A percentile compares a stretch with the other conserved stretches of the same genome.
Evolutionary conservation across 2,888 invertebrate species (phyloP).

Genomic region (Clistopyga incitator): DNA sequence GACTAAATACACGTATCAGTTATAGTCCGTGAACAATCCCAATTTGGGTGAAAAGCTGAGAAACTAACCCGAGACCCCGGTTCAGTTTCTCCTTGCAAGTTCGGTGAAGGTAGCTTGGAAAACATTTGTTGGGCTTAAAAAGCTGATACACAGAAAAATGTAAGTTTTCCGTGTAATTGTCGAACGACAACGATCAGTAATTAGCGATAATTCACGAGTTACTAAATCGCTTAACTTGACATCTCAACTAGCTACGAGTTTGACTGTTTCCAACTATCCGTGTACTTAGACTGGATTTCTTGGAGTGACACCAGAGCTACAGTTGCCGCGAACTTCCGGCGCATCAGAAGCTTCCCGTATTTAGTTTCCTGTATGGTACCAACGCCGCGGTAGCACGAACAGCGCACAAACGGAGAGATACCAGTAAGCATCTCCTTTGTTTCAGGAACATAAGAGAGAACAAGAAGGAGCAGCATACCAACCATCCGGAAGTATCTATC

Average conservation of each 20-base stretch:
- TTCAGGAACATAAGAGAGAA: constrained; percentile 22
- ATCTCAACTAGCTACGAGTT: background rate
- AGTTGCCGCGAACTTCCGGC: constrained; percentile 36
- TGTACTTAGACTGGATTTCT: background rate
- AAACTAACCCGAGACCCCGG: too few relatives aligned
- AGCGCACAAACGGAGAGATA: constrained; percentile 38
- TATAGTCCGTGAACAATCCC: too few relatives aligned
- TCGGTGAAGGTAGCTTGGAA: too few relatives aligned
- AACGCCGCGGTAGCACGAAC: constrained; percentile 18
- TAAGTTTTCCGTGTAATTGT: too few relatives aligned
- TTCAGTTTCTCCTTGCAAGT: too few relatives aligned
- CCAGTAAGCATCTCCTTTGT: constrained; percentile 60
- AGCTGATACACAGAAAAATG: too few relatives aligned
- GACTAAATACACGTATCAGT: too few relatives aligned
- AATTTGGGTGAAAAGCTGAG: too few relatives aligned
- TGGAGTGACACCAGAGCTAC: background rate
- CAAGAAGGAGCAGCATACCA: constrained; percentile 52
- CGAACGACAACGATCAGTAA: too few relatives aligned
- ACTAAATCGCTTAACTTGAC: background rate
- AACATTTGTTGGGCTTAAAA: too few relatives aligned
- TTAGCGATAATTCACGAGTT: background rate
- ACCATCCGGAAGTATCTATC: constrained; percentile 72
- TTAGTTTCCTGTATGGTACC: constrained; percentile 43
- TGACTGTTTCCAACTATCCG: background rate
- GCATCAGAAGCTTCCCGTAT: constrained; percentile 27